Evolutionary conservation across 2,888 invertebrate species (phyloP).

Genomic region (Eristalis pertinax): DNA sequence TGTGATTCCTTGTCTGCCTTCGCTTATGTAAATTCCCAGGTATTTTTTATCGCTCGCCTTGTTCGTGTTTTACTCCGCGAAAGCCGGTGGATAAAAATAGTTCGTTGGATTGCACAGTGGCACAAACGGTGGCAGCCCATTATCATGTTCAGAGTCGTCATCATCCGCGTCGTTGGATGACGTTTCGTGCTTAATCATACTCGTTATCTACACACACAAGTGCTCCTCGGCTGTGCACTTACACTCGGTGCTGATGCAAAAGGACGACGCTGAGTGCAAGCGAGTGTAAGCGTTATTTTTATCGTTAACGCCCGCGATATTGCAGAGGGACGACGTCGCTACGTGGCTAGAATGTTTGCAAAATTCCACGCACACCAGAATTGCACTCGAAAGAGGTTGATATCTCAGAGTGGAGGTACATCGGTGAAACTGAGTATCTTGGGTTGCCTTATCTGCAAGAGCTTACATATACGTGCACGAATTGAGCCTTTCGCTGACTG

Average conservation of each 20-base stretch:
- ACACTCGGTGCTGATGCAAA: neutral
- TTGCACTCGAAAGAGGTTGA: neutral
- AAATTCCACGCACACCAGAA: constrained; percentile 6
- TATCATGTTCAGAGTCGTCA: constrained; percentile 21
- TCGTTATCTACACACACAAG: constrained; percentile 38
- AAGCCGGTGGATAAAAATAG: neutral
- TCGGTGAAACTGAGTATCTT: constrained; percentile 17
- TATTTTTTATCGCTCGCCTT: neutral
- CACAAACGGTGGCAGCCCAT: constrained; percentile 9
- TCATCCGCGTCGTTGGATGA: constrained; percentile 55
- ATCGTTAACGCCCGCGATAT: constrained; percentile 29
- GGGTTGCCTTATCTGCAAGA: constrained; percentile 17
- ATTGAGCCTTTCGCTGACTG: constrained; percentile 40
- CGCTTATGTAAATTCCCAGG: neutral
- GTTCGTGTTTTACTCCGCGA: neutral
- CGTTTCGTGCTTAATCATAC: constrained; percentile 62
- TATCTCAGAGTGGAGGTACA: neutral
- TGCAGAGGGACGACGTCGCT: constrained; percentile 48
- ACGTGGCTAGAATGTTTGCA: constrained; percentile 41
- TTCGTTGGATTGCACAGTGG: constrained; percentile 4
- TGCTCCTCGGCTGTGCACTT: neutral
- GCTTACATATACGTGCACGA: neutral
- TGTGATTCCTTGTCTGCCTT: constrained; percentile 8
- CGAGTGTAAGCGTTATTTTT: constrained; percentile 39
- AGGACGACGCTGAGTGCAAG: constrained; percentile 6